Percentiles rank a stretch among this genome's conserved stretches.
Conservation (phyloP, 92 coral and sea anemone genomes). For the Paramuricea clavata region DNA sequence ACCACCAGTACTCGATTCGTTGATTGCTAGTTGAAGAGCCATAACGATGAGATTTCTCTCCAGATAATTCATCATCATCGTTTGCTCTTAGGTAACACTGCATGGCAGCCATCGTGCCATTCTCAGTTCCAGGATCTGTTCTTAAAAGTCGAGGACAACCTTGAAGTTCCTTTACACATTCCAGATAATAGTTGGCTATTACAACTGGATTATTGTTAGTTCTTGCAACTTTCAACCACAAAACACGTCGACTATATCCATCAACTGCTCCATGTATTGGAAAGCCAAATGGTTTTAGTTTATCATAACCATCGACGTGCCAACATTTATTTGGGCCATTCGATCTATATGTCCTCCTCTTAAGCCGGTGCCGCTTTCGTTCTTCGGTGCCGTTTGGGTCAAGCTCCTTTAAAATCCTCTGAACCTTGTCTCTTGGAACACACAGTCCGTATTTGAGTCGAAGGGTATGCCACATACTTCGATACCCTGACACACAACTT, state of each 20-base stretch:
- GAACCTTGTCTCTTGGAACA: constrained; percentile 62
- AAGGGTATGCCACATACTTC: constrained; percentile 70
- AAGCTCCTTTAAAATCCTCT: constrained; percentile 59
- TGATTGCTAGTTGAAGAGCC: background rate
- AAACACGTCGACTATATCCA: background rate
- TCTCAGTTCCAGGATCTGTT: background rate
- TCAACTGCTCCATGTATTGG: background rate
- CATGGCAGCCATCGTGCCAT: background rate
- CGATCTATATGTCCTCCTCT: constrained; percentile 57
- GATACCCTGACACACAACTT: constrained; percentile 55
- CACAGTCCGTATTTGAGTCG: constrained; percentile 61
- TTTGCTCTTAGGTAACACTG: background rate
- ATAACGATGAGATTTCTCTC: background rate
- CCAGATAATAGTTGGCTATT: background rate
- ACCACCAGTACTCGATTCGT: background rate
- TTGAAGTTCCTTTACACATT: background rate
- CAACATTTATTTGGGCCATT: constrained; percentile 57
- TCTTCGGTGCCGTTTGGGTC: constrained; percentile 68
- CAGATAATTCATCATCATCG: background rate
- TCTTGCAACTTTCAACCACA: background rate
- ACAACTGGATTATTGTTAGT: background rate
- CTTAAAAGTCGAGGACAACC: background rate
- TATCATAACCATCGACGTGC: background rate
- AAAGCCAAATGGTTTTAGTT: background rate
- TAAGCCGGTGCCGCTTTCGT: constrained; percentile 64